Evolutionary conservation across 2,113 vertebrate genomes (phyloP), one percentile per base, ranked within the genome.

Genomic region (Axis porcinus): DNA sequence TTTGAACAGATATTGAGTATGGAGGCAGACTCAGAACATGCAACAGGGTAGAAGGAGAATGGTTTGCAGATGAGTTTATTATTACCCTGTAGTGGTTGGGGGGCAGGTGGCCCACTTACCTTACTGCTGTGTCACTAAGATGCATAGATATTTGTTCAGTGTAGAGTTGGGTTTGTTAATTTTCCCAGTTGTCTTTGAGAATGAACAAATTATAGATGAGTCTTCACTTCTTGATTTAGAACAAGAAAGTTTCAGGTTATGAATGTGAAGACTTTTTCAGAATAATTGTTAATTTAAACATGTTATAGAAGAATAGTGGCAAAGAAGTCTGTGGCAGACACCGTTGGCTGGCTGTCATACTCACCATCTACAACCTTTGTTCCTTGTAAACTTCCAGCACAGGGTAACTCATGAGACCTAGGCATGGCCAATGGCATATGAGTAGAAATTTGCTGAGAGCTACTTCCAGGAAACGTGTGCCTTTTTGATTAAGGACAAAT

Each of bases 181-280:
- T 90, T 95, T 60, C 13, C 13, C 64, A 85, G 12, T 76, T 52
- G 52, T 76, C 21, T 92, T 83, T 92, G 50, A 40, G 33, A 92
- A 55, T 94, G 21, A 92, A 43, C 7, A 92, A 36, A 82, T 58
- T 86, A 23, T 52, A 84, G 81, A 40, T 89, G 19, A 92, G 15
- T 47, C 95, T 95, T 96, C 93, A n/a, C 14, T 64, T 90, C 91
- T 86, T 95, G 28, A 85, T 76, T 87, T 54, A 54, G 60, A 21
- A 52, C 19, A 83, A 36, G 23, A 40, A 54, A 19, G 9, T 55
- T 82, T 52, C 52, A 40, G 50, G 47, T 15, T 89, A 76, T 47
- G 30, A 86, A 62, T 7, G n/a, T 86, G 3, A 94, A 88, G 15
- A 2, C 15, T 45, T 81, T 88, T 89, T 60, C 64, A 76, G 40